phyloP scores from a whole-genome alignment of 2,888 invertebrate species.

The Spilosoma lubricipeda region DNA sequence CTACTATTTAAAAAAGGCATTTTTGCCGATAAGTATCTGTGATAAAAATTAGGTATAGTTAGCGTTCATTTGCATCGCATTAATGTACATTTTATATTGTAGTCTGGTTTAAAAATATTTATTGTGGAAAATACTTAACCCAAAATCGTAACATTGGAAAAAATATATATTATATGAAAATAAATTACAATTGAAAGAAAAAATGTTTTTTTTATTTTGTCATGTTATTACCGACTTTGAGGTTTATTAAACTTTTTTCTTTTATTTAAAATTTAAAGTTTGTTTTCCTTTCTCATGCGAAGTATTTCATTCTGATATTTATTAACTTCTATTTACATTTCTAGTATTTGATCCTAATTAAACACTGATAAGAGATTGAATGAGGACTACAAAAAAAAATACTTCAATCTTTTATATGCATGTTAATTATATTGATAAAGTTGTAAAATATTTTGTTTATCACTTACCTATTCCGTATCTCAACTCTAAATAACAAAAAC shows the following conservation, averaged over 20 bases:
- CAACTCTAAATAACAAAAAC: not conserved
- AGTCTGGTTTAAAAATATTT: conserved; percentile 79
- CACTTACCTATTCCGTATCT: not conserved
- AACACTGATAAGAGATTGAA: not conserved
- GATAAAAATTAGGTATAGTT: conserved; percentile 79
- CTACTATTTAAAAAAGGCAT: conserved; percentile 76
- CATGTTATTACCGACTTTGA: not conserved
- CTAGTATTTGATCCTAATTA: not conserved
- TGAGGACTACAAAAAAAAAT: not conserved
- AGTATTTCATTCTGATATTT: too few species aligned
- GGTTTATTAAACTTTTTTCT: too few species aligned
- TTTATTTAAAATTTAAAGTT: not conserved
- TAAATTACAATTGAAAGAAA: conserved; percentile 75
- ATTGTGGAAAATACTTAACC: conserved; percentile 74
- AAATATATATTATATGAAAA: conserved; percentile 72
- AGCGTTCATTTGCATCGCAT: conserved; percentile 68
- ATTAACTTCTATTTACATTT: not conserved
- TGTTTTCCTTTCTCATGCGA: not conserved
- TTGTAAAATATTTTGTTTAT: not conserved
- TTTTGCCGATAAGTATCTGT: conserved; percentile 78
- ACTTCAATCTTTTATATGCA: not conserved
- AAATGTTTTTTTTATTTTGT: conserved; percentile 48
- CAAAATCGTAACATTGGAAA: conserved; percentile 71
- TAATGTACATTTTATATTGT: conserved; percentile 79
- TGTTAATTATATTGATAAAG: too few species aligned